Evolutionary conservation across 1,140 invertebrate genomes (phyloP), one percentile per base, ranked within the genome.

Genomic region (Dendrolimus punctatus): DNA sequence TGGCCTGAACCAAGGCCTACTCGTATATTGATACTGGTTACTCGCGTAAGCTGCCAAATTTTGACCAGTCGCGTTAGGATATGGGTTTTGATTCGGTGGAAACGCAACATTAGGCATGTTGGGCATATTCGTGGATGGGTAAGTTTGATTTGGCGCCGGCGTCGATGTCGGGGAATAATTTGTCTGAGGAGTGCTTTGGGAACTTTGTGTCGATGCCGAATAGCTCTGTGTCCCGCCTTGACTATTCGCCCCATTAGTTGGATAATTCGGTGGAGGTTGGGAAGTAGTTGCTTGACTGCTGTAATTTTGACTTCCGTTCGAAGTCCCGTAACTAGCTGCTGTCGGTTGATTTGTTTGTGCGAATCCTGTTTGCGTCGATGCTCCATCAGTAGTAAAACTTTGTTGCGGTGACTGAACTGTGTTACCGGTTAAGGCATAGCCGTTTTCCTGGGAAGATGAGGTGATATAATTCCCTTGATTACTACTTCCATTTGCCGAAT

Each of bases 1-100:
- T 4, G 79, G 73, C n/a, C 81, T 62, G 53, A 81, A 80, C 81
- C 81, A 85, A 1, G 79, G 79, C 8, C 81, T 71, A 39, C 73
- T 79, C 6, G 68, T 80, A 51, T 80, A 81, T 39, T 77, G 78
- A 46, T 83, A 85, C 56, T 83, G 80, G 57, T 83, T 83, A 51
- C 70, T 80, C 2, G 82, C 82, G 47, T 83, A 85, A 39, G 82
- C 82, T 46, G 82, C 82, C 61, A 85, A 65, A 60, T 85, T 85
- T 46, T 85, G 82, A 3, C 82, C 82, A 0, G 82, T 83, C 2
- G 82, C 82, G 44, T 85, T 85, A 0, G 82, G 82, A 44, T 85
- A 85, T 0, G 66, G 51, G 6, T 51, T 60, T 51, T 68, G 76
- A 46, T 62, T 75, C 5, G 68, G 71, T 2, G 76, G 69, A 43